A percentile compares a stretch with the other conserved stretches of the same genome.
These are phyloP conservation scores for Chiridota heheva DNA, from an alignment of 35 echinoderm and acorn worm species.

Conservation along the genomic window DNA sequence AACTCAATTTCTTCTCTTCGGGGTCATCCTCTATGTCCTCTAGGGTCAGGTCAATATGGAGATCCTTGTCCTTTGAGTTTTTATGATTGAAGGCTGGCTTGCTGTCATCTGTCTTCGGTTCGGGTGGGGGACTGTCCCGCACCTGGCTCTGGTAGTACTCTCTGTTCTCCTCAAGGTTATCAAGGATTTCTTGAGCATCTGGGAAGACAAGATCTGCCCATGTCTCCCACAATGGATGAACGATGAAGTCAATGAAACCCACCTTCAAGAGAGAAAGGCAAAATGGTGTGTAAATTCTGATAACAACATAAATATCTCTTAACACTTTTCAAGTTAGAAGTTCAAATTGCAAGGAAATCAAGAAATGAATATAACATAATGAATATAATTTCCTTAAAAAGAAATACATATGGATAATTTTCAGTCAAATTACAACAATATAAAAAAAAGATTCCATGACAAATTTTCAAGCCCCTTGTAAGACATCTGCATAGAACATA, in stretches of 20 bases:
- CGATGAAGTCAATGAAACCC: slow-evolving; percentile 96
- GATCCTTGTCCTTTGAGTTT: slow-evolving; percentile 57
- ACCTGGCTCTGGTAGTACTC: slow-evolving; percentile 86
- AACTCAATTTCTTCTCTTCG: slow-evolving; percentile 28
- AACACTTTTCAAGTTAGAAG: no score
- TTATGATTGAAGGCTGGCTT: slow-evolving; percentile 23
- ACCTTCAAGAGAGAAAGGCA: slow-evolving; percentile 50
- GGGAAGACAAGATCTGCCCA: slow-evolving; percentile 99
- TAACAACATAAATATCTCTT: background rate
- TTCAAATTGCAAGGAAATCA: no score
- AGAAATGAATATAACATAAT: no score
- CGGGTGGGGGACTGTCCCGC: slow-evolving; percentile 79
- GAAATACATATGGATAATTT: no score
- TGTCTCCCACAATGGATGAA: slow-evolving; percentile 96
- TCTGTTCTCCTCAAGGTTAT: slow-evolving; percentile 85
- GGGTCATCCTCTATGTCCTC: slow-evolving; percentile 51
- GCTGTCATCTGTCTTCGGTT: background rate
- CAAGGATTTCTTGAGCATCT: slow-evolving; percentile 92
- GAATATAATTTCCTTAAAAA: no score
- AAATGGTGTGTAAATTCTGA: no score
- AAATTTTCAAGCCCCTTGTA: no score
- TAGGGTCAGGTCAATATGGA: slow-evolving; percentile 71
- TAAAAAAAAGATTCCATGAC: no score
- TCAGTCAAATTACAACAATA: no score
- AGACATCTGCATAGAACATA: no score